Evolutionary conservation across 2,888 invertebrate genomes (phyloP), one percentile per base, ranked within the genome.

Genomic region (Slavum lentiscoides): DNA sequence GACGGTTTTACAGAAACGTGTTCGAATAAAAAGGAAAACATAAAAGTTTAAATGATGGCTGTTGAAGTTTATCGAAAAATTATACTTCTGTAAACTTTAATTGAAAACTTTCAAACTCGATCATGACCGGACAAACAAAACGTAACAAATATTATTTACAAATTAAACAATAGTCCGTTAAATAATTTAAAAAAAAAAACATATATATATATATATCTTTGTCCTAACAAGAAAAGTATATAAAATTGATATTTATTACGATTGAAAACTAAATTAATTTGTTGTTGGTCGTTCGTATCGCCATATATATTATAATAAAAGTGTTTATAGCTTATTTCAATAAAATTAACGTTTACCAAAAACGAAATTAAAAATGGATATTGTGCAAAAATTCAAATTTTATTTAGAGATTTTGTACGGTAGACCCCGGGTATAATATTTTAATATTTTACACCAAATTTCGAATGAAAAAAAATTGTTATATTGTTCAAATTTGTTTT

Each of bases 21-120:
- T 19, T 39, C 15, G 15, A 59, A 59, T 72, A 19, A 39, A 37
- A n/a, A 19, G 4, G n/a, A n/a, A 69, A 70, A 58, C n/a, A 39
- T 8, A 4, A 8, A 21, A 21, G 15, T 70, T 39, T 21, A 43
- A 49, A 13, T 49, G 15, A 49, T 49, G 13, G 3, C 30, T 30
- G 30, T 49, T 49, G 15, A 61, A 9, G 39, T 43, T 43, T 59
- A 21, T 5, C 8, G 17, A 11, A 23, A 53, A 21, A 58, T 72
- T 59, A 30, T 30, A 30, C 30, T 30, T 30, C 30, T 30, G 30
- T 30, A 17, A 72, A 72, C 59, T 21, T 43, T 61, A 61, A 62
- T n/a, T 49, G 19, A 62, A 62, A 62, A 62, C 49, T 73, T 49
- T 62, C 43, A 43, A 73, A 61, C 19, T 73, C 19, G 11, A 61